Conservation (phyloP, 2,113 vertebrate genomes). For the Rhizomys pruinosus region DNA sequence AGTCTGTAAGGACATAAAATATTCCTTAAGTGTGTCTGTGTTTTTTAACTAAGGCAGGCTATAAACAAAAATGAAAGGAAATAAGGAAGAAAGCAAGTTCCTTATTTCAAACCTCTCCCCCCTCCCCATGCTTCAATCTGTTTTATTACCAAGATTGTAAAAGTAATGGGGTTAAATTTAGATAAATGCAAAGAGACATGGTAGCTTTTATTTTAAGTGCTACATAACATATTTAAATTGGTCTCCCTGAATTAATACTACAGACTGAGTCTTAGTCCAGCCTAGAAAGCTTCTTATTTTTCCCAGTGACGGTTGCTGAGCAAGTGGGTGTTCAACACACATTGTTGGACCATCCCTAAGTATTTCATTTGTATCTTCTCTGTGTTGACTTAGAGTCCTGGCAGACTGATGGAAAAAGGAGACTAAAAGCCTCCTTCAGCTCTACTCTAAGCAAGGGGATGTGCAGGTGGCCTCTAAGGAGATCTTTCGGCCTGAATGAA, state of each 20-base stretch:
- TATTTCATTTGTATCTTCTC: neutral
- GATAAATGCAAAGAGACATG: slow-evolving; percentile 63
- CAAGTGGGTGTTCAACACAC: neutral
- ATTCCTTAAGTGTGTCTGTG: slow-evolving; percentile 32
- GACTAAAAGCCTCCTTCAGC: neutral
- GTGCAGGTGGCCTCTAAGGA: neutral
- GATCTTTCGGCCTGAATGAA: neutral
- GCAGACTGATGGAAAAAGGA: neutral
- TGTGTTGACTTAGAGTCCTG: neutral
- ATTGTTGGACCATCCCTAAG: neutral
- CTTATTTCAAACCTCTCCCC: slow-evolving; percentile 51
- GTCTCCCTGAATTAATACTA: slow-evolving; percentile 49
- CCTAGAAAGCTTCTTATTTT: neutral
- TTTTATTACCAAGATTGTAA: slow-evolving; percentile 57
- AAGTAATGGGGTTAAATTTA: slow-evolving; percentile 70
- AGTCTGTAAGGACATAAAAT: neutral
- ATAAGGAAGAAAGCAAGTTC: slow-evolving; percentile 47
- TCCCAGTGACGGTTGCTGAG: neutral
- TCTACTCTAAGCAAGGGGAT: neutral
- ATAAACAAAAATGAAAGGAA: slow-evolving; percentile 61
- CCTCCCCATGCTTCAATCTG: slow-evolving; percentile 37
- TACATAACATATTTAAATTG: slow-evolving; percentile 52
- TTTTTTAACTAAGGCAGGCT: slow-evolving; percentile 34
- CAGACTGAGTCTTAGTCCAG: neutral
- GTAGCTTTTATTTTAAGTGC: slow-evolving; percentile 63